These are phyloP conservation scores for Hyalella azteca DNA, from an alignment of 2,888 invertebrate species.

Conservation along the genomic window DNA sequence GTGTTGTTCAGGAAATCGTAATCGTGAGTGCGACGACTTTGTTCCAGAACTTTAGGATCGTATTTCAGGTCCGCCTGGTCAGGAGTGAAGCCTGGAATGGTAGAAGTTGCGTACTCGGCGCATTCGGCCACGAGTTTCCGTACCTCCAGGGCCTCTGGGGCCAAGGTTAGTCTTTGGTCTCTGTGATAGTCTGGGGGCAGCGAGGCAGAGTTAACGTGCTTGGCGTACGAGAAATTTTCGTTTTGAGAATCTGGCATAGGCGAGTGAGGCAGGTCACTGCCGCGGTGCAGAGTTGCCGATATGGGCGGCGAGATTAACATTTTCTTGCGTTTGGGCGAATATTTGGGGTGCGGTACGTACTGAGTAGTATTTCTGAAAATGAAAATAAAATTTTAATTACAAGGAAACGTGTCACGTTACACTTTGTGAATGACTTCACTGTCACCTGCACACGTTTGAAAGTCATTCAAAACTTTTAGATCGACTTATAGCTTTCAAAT, in stretches of 20 bases:
- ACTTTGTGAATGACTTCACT: no score
- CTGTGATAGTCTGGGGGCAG: not conserved
- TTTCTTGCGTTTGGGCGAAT: slow-evolving; percentile 53
- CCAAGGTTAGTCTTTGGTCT: not conserved
- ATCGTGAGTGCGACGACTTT: slow-evolving; percentile 42
- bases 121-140: slow-evolving; percentile 54
- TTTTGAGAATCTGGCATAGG: not conserved
- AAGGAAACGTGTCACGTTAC: no score
- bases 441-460: no score
- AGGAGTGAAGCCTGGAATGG: slow-evolving; percentile 43
- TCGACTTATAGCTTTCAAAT: no score
- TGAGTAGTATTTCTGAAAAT: slow-evolving; percentile 41
- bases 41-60: not conserved
- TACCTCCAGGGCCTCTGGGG: slow-evolving; percentile 43
- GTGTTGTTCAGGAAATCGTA: slow-evolving; percentile 44
- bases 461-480: no score
- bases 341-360: slow-evolving; percentile 51
- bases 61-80: slow-evolving; percentile 10
- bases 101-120: slow-evolving; percentile 49
- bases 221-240: not conserved
- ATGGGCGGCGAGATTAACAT: slow-evolving; percentile 58
- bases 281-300: slow-evolving; percentile 56
- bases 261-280: slow-evolving; percentile 48
- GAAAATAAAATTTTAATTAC: no score
- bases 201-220: not conserved